A percentile compares a stretch with the other conserved stretches of the same genome.
Conservation (phyloP, 2,888 invertebrate species). For the Dasysyrphus tricinctus region DNA sequence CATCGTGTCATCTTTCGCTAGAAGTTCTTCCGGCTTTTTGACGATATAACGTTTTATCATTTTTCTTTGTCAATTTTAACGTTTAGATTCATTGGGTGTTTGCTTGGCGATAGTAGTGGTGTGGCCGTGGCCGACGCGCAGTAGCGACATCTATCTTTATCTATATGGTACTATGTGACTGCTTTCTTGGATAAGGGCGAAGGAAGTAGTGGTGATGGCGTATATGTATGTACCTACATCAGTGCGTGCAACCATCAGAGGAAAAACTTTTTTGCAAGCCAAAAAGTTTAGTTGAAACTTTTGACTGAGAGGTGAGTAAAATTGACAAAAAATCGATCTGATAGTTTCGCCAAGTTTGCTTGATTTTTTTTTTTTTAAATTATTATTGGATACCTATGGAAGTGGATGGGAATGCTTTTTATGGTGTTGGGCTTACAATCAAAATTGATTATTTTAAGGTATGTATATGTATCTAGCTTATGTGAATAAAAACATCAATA, state of each 20-base stretch:
- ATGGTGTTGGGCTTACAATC: background rate
- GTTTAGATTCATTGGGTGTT: constrained; percentile 64
- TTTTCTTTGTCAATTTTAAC: constrained; percentile 73
- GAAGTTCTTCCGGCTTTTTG: constrained; percentile 67
- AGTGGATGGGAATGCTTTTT: background rate
- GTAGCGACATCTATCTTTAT: background rate
- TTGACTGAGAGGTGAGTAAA: constrained; percentile 68
- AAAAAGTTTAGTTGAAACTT: constrained; percentile 52
- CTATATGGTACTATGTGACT: background rate
- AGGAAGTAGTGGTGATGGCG: background rate
- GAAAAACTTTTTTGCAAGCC: constrained; percentile 47
- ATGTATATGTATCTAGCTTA: too few species aligned
- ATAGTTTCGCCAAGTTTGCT: constrained; percentile 4
- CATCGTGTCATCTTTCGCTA: constrained; percentile 70
- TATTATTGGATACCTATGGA: background rate
- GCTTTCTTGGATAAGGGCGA: background rate
- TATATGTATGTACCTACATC: background rate
- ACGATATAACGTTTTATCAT: constrained; percentile 74
- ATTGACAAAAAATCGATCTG: constrained; percentile 66
- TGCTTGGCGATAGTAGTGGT: background rate
- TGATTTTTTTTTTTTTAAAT: background rate
- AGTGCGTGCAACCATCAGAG: constrained; percentile 29
- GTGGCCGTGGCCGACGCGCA: background rate
- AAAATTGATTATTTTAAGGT: background rate
- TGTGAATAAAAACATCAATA: too few species aligned